Percentiles rank a stretch among this genome's conserved stretches.
Conservation (phyloP, 1,140 invertebrate genomes). For the Campodea augens region DNA sequence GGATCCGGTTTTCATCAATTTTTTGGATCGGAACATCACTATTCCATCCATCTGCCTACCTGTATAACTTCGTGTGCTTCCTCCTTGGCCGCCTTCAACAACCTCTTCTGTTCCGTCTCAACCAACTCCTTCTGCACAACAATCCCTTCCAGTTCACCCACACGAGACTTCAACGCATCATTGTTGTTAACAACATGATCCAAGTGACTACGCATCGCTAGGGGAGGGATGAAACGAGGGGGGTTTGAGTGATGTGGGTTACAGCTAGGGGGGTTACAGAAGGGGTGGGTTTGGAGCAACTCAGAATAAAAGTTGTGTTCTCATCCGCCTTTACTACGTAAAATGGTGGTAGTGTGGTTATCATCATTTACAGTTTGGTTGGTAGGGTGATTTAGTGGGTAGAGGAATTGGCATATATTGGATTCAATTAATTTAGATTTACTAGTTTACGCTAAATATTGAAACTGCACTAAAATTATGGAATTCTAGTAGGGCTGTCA, state of each 20-base stretch:
- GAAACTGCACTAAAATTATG: no score
- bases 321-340: constrained; percentile 13
- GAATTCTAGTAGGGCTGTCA: no score
- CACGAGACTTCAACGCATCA: constrained; percentile 27
- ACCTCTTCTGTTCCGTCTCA: constrained; percentile 29
- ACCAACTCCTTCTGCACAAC: constrained; percentile 27
- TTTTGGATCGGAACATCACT: neutral
- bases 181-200: constrained; percentile 24
- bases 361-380: no score
- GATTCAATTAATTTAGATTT: no score
- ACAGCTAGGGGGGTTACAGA: neutral
- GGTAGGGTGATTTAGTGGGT: no score
- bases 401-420: no score
- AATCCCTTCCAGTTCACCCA: constrained; percentile 28
- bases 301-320: neutral
- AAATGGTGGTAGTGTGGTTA: constrained; percentile 23
- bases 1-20: no score
- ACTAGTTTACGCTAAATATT: no score
- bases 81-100: constrained; percentile 28
- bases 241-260: neutral
- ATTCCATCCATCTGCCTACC: constrained; percentile 17
- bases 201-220: constrained; percentile 14
- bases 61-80: constrained; percentile 30
- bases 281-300: neutral
- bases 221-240: no score